phyloP scores from a whole-genome alignment of 92 coral and sea anemone genomes.

The Umimayanthus chanpuru region DNA sequence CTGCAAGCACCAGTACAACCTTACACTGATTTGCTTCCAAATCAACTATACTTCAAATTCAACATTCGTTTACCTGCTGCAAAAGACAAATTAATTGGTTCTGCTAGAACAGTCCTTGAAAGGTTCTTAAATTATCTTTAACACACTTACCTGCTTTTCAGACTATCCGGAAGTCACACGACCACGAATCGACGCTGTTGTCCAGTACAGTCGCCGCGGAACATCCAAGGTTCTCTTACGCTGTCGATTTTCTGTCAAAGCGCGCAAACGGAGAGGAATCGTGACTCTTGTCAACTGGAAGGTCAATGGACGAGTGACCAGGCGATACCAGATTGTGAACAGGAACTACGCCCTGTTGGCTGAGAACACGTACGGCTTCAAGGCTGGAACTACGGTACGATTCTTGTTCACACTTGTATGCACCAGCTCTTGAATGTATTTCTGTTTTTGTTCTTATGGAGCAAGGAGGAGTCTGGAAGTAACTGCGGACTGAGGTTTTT shows the following conservation, averaged over 20 bases:
- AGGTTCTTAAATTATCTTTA: no score
- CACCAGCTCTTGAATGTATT: neutral
- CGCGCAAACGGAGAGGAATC: constrained; percentile 55
- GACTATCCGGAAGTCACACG: constrained; percentile 73
- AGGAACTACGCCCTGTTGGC: constrained; percentile 63
- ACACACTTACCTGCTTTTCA: neutral
- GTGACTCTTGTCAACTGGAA: constrained; percentile 69
- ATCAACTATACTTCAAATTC: no score
- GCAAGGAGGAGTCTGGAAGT: no score
- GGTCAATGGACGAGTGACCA: constrained; percentile 61
- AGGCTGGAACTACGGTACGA: constrained; percentile 87
- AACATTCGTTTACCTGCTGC: no score
- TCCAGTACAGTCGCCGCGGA: constrained; percentile 59
- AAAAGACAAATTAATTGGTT: no score
- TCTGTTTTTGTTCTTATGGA: neutral
- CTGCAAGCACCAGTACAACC: no score
- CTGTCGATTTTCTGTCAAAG: constrained; percentile 63
- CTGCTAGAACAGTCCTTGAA: no score
- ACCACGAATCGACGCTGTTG: constrained; percentile 69
- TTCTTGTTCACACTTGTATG: neutral
- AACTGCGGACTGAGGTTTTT: no score
- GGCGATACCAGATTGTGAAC: constrained; percentile 47
- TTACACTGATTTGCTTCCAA: no score
- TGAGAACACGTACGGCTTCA: constrained; percentile 75
- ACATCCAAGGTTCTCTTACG: constrained; percentile 70